phyloP scores from a whole-genome alignment of 2,113 vertebrate genomes.

The Takifugu bimaculatus region DNA sequence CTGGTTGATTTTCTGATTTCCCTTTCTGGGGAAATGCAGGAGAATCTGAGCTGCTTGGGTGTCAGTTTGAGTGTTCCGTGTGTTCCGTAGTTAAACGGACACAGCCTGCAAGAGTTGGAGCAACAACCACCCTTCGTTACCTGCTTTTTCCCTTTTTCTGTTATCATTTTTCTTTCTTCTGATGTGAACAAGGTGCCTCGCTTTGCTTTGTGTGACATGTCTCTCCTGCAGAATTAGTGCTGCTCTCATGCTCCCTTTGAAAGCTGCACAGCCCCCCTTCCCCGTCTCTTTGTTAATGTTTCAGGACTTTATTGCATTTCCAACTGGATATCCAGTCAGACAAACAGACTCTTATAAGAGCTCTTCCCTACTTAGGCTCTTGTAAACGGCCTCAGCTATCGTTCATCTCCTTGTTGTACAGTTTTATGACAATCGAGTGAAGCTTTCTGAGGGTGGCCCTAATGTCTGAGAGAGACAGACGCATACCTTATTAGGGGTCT shows the following conservation, averaged over 20 bases:
- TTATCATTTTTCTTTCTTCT: too few relatives aligned
- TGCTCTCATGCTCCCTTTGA: not conserved
- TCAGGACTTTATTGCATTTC: slow-evolving; percentile 20
- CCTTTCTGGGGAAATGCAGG: too few relatives aligned
- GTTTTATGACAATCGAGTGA: slow-evolving; percentile 6
- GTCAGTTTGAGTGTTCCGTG: too few relatives aligned
- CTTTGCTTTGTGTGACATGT: not conserved
- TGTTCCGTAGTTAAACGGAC: too few relatives aligned
- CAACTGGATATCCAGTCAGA: slow-evolving; percentile 7
- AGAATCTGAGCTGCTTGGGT: too few relatives aligned
- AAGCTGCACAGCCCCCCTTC: not conserved
- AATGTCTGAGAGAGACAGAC: not conserved
- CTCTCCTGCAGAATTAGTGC: not conserved
- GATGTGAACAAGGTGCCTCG: not conserved
- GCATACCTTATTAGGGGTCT: slow-evolving; percentile 30
- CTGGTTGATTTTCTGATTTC: too few relatives aligned
- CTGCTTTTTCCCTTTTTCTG: too few relatives aligned
- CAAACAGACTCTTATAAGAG: slow-evolving; percentile 21
- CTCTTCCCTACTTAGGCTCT: too few relatives aligned
- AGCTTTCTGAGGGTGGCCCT: slow-evolving; percentile 20
- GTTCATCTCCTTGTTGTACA: slow-evolving; percentile 19
- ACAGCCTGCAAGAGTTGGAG: too few relatives aligned
- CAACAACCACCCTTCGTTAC: too few relatives aligned
- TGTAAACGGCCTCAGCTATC: slow-evolving; percentile 23
- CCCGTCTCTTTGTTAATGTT: slow-evolving; percentile 17